Percentiles rank a stretch among this genome's conserved stretches.
phyloP scores from a whole-genome alignment of 2,113 vertebrate species.

The Oncorhynchus nerka region DNA sequence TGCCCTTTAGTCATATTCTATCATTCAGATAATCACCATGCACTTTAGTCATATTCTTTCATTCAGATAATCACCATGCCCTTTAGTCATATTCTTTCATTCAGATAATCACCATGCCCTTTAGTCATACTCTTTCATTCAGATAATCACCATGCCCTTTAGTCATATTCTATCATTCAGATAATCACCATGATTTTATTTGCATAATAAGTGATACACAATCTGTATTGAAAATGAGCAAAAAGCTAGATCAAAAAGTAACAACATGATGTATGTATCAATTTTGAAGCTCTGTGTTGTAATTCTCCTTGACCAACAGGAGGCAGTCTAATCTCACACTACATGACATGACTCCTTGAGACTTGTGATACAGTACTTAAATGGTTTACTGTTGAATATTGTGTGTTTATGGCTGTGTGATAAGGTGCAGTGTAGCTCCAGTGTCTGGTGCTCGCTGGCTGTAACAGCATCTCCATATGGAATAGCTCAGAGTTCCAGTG shows the following conservation, averaged over 20 bases:
- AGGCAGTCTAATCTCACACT: constrained; percentile 45
- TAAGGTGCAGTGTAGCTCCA: constrained; percentile 62
- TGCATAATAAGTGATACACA: constrained; percentile 39
- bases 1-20: no score
- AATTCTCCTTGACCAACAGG: constrained; percentile 43
- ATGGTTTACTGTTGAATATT: neutral
- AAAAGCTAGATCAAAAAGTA: constrained; percentile 41
- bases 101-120: no score
- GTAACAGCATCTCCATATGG: constrained; percentile 82
- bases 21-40: constrained; percentile 10
- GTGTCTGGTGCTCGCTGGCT: constrained; percentile 68
- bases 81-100: no score
- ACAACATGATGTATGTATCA: constrained; percentile 4
- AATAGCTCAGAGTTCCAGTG: constrained; percentile 71
- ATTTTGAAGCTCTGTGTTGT: neutral
- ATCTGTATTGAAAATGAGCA: constrained; percentile 37
- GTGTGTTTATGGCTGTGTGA: neutral
- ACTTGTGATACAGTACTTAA: neutral
- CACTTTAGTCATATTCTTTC: no score
- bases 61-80: no score
- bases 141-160: no score
- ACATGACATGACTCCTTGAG: neutral
- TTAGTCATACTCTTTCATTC: no score
- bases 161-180: no score
- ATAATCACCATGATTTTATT: constrained; percentile 41